Conservation (phyloP, 2,797 vertebrate genomes). For the Vultur gryphus region DNA sequence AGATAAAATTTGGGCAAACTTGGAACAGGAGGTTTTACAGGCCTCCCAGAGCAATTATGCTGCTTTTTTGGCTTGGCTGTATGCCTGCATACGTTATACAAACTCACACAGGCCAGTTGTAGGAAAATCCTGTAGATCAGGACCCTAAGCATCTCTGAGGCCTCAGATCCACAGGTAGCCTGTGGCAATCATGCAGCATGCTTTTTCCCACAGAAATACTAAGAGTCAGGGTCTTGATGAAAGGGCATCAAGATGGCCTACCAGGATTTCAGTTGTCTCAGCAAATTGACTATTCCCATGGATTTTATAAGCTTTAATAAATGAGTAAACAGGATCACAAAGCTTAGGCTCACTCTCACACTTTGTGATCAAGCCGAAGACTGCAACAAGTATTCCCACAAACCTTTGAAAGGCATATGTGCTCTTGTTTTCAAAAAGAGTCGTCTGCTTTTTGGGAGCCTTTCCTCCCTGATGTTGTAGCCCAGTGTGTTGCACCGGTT, state of each 20-base stretch:
- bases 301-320: not conserved
- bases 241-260: not conserved
- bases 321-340: not conserved
- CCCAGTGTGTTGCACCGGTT: slow-evolving; percentile 90
- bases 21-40: not conserved
- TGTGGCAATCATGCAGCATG: not conserved
- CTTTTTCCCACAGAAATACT: not conserved
- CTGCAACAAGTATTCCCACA: not conserved
- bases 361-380: not conserved
- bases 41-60: slow-evolving; percentile 2
- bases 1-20: not conserved
- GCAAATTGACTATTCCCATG: not conserved
- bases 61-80: not conserved
- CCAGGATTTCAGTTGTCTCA: not conserved
- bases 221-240: not conserved
- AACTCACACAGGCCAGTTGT: not conserved
- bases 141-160: not conserved
- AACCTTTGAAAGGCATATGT: slow-evolving; percentile 89
- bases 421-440: slow-evolving; percentile 86
- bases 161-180: not conserved
- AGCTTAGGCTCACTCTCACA: not conserved
- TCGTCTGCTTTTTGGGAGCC: slow-evolving; percentile 67
- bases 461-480: slow-evolving; percentile 79
- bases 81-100: not conserved
- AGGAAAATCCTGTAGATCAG: not conserved